Base-by-base conservation (phyloP, 2,888 invertebrate species). In the Drosophila meridionalis region DNA sequence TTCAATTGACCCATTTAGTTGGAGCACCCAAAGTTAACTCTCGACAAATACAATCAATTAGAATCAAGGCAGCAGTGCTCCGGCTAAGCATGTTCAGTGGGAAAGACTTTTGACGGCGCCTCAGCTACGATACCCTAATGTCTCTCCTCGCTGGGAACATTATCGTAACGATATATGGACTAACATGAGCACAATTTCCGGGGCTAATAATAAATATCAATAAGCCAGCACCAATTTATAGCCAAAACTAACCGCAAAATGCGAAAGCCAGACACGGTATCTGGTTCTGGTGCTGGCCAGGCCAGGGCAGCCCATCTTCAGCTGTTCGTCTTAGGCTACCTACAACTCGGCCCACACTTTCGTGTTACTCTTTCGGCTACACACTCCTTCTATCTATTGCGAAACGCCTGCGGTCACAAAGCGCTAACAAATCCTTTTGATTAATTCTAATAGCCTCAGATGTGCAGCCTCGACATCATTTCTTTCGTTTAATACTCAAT, bases 401-500 rank as follows among this genome's bases (percentile, higher is more conserved):
- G 32, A 59, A 34, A 55, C 75, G 86, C 83, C 76, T 75, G 69
- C 59, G 78, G 83, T 58, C 70, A 60, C 62, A 79, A 75, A 78
- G 76, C 76, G 83, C 83, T 71, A 78, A 75, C 76, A 88, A 89
- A 88, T 89, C 87, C 87, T 84, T 89, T 82, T 88, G 87, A 88
- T 88, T 89, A 88, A 88, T 88, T 88, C 88, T 88, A 88, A 89
- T 88, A 86, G 90, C 82, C 79, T 88, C 82, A 78, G 89, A 85
- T 89, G 86, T 75, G 78, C 85, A 78, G 86, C 68, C 81, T 59
- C 83, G 72, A 89, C 86, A 89, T 87, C 82, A 82, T 87, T 87
- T 87, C 85, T 82, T 89, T 76, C 82, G 85, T 73, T 87, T 89
- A 85, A 89, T 87, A 89, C 87, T 85, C 88, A 89, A 87, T 89